A percentile compares a stretch with the other conserved stretches of the same genome.
These are phyloP conservation scores for Salpingus planirostris DNA, from an alignment of 2,888 invertebrate species.

Conservation along the genomic window DNA sequence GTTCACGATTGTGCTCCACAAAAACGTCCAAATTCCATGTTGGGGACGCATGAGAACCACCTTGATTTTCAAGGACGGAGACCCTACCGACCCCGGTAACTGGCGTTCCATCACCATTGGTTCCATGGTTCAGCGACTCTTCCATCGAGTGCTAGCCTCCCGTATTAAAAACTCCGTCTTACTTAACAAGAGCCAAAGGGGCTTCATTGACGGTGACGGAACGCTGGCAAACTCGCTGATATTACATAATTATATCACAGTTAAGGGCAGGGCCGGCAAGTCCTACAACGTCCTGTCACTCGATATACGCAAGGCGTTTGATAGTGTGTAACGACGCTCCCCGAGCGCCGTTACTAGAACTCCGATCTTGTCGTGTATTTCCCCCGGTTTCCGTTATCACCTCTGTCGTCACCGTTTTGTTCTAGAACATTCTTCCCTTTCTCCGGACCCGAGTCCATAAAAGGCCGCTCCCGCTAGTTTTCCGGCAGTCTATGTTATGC, in stretches of 20 bases:
- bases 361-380: too few relatives aligned
- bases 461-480: too few relatives aligned
- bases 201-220: constrained; percentile 8
- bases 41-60: constrained; percentile 3
- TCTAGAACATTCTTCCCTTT: too few relatives aligned
- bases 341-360: too few relatives aligned
- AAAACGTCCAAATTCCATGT: neutral
- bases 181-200: constrained; percentile 4
- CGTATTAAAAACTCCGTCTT: neutral
- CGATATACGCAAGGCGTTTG: constrained; percentile 15
- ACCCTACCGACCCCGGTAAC: constrained; percentile 1
- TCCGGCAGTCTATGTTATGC: too few relatives aligned
- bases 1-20: neutral
- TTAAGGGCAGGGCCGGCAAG: neutral
- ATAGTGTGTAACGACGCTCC: too few relatives aligned
- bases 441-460: too few relatives aligned
- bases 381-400: too few relatives aligned
- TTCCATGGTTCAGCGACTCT: constrained; percentile 2
- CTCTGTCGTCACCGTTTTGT: too few relatives aligned
- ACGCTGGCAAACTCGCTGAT: constrained; percentile 8
- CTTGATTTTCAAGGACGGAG: constrained; percentile 4
- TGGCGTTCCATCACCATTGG: constrained; percentile 10
- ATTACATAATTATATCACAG: constrained; percentile 4
- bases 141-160: constrained; percentile 3
- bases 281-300: constrained; percentile 7